Conservation (phyloP, 2,797 vertebrate species). For the Eulemur rubriventer region DNA sequence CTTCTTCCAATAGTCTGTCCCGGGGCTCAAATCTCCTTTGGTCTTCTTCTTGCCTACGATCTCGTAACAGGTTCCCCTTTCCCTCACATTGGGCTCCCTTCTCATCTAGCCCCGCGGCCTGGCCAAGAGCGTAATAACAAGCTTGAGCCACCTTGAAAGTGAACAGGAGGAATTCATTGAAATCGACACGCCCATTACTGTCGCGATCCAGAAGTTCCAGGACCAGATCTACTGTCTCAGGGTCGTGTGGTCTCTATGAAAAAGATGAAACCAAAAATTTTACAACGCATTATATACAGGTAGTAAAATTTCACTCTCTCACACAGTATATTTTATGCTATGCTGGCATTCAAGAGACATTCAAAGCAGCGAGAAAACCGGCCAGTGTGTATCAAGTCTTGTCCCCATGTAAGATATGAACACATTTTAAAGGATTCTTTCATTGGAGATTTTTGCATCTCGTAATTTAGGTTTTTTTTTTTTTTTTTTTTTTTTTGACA, state of each 20-base stretch:
- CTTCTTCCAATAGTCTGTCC: conserved; percentile 23
- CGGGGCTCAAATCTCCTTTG: not conserved
- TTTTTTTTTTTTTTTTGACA: too few relatives aligned
- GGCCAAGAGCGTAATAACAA: conserved; percentile 74
- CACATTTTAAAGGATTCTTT: conserved; percentile 15
- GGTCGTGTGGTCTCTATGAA: conserved; percentile 82
- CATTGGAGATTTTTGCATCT: not conserved
- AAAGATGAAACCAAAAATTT: conserved; percentile 23
- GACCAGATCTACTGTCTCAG: conserved; percentile 78
- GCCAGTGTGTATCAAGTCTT: not conserved
- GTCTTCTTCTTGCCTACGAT: conserved; percentile 53
- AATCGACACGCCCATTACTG: conserved; percentile 88
- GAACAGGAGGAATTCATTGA: conserved; percentile 90
- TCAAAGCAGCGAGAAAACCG: not conserved
- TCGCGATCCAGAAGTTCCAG: conserved; percentile 93
- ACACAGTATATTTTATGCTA: not conserved
- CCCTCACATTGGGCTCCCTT: not conserved
- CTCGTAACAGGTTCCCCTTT: not conserved
- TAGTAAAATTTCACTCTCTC: not conserved
- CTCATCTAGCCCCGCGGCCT: conserved; percentile 23
- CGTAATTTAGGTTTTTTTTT: not conserved
- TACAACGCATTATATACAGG: not conserved
- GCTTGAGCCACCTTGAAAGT: conserved; percentile 82
- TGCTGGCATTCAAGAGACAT: not conserved
- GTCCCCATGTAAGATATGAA: not conserved